Base-by-base conservation (phyloP, 2,113 vertebrate genomes). In the Gymnorhina tibicen region DNA sequence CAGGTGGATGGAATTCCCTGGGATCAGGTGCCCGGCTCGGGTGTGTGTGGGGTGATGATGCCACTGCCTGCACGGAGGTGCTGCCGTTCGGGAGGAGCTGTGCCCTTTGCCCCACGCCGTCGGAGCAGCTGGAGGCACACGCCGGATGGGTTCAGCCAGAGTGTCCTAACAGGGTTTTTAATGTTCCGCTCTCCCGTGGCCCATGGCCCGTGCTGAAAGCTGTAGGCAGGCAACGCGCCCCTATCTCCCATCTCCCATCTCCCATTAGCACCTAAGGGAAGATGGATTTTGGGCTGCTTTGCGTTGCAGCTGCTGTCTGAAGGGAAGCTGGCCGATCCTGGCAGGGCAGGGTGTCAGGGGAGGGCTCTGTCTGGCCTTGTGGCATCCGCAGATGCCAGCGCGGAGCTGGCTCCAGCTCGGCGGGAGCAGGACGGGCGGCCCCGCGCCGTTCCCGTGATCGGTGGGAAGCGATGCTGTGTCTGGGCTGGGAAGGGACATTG, bases 51-150 rank as follows among this genome's bases (percentile, higher is more conserved):
- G 63, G 30, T 3, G 44, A 1, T 10, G 64, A 1, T 85, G 78
- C 10, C 28, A 5, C 44, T 1, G 11, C 35, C 9, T 68, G 72
- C 80, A 44, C 19, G 3, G 75, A 62, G 86, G 49, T 92, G 85
- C 88, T 80, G 77, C 59, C 4, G 8, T 19, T 13, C 10, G 88
- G 62, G 79, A 87, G 83, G n/a, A 94, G 83, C 93, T 14, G 13
- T 86, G 76, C 59, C 80, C 87, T 92, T 66, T 89, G 63, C 93
- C 89, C 72, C 55, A 14, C 88, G 89, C 89, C 44, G 5, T 8
- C 0, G 0, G 10, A 68, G 84, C 80, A 67, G 92, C 68, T 86
- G 91, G 83, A 3, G 87, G 62, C 82, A 80, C 82, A 27, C 0
- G 0, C 72, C 44, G 6, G 84, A 44, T 58, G 76, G 50, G 59